These are phyloP conservation scores for Varanus komodoensis DNA, from an alignment of 2,113 vertebrate species.

Conservation along the genomic window DNA sequence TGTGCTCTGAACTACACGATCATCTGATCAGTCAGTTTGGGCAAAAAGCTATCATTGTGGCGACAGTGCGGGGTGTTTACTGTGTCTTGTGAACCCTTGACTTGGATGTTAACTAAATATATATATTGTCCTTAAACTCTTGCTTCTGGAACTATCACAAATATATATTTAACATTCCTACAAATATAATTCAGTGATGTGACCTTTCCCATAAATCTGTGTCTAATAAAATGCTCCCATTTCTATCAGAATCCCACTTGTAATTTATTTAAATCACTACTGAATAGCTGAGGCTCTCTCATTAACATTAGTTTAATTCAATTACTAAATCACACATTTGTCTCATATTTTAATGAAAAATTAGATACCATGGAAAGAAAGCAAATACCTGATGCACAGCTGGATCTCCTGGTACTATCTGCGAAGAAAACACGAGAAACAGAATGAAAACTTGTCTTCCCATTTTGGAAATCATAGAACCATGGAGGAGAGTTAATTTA, in stretches of 20 bases:
- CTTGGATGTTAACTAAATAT: background rate
- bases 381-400: constrained; percentile 64
- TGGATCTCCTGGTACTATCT: constrained; percentile 28
- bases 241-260: background rate
- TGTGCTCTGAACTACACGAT: no score
- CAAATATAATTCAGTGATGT: accelerated
- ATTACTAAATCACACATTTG: accelerated
- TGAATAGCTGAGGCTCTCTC: background rate
- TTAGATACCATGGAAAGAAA: background rate
- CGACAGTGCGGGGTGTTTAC: no score
- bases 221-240: background rate
- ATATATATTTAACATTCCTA: accelerated
- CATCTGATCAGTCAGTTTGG: no score
- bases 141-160: background rate
- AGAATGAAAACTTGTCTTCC: constrained; percentile 33
- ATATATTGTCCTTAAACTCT: background rate
- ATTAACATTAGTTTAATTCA: background rate
- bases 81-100: background rate
- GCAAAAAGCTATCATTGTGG: no score
- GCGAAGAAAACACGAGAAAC: constrained; percentile 53
- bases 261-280: background rate
- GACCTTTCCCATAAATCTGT: background rate
- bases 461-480: constrained; percentile 61
- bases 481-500: constrained; percentile 41
- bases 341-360: background rate